Conservation (phyloP, 2,888 invertebrate genomes). For the Melipona beecheii region DNA sequence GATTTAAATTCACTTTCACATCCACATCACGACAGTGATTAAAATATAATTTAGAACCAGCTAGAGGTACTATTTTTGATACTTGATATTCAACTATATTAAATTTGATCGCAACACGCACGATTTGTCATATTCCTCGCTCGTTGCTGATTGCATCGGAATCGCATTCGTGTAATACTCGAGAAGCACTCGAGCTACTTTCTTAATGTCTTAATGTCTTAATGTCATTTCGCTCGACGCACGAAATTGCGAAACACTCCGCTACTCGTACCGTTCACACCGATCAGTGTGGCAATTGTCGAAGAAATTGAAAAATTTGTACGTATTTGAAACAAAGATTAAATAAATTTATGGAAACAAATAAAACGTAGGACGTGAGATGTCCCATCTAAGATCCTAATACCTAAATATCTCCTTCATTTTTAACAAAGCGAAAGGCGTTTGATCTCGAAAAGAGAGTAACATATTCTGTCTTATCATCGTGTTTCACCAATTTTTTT, state of each 20-base stretch:
- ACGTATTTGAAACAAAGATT: too few species aligned
- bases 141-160: background rate
- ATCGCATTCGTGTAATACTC: background rate
- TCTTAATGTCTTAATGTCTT: slow-evolving; percentile 20
- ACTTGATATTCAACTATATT: too few species aligned
- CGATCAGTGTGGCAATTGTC: background rate
- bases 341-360: too few species aligned
- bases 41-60: background rate
- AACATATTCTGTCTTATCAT: too few species aligned
- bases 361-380: too few species aligned
- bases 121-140: slow-evolving; percentile 1
- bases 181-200: background rate
- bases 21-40: background rate
- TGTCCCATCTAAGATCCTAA: too few species aligned
- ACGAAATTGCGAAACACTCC: slow-evolving; percentile 1
- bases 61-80: background rate
- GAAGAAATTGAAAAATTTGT: background rate
- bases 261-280: background rate
- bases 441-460: too few species aligned
- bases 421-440: too few species aligned
- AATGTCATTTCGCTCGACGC: slow-evolving; percentile 1
- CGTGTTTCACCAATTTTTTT: too few species aligned
- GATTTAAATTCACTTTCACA: background rate
- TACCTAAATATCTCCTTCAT: too few species aligned
- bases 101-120: slow-evolving; percentile 2